phyloP scores from a whole-genome alignment of 2,888 invertebrate genomes.

The Dexiosoma caninum region DNA sequence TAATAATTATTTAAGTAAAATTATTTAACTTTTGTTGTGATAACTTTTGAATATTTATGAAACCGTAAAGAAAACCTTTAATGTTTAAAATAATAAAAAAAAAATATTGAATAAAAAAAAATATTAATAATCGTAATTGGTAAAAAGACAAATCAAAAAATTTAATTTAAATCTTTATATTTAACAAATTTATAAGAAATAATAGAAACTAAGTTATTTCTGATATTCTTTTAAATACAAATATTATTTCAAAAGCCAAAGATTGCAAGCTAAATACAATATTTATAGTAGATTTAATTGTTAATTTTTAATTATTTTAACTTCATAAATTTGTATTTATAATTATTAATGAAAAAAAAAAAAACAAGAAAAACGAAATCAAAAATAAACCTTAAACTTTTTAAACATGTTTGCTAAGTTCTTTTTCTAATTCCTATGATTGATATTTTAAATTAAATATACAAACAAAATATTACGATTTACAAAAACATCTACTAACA shows the following conservation, averaged over 20 bases:
- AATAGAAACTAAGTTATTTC: slow-evolving; percentile 2
- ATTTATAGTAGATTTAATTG: slow-evolving; percentile 38
- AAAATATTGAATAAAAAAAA: slow-evolving; percentile 12
- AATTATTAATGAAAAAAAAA: not conserved
- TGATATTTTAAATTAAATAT: not conserved
- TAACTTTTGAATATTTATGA: slow-evolving; percentile 55
- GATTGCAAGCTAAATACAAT: slow-evolving; percentile 33
- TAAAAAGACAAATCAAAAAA: slow-evolving; percentile 48
- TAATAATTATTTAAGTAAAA: slow-evolving; percentile 45
- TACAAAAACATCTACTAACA: not conserved
- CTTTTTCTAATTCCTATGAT: not conserved
- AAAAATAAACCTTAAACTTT: slow-evolving; percentile 8
- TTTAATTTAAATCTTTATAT: slow-evolving; percentile 18
- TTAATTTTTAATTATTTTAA: slow-evolving; percentile 45
- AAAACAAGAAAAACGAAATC: not conserved
- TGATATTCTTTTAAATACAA: slow-evolving; percentile 12
- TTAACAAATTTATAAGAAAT: not conserved
- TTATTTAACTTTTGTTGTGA: slow-evolving; percentile 59
- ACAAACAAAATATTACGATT: not conserved
- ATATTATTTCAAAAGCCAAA: slow-evolving; percentile 55
- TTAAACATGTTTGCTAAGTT: slow-evolving; percentile 14
- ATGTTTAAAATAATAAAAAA: slow-evolving; percentile 33
- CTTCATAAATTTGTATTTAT: slow-evolving; percentile 46
- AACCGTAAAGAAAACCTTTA: slow-evolving; percentile 29
- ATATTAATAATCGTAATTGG: slow-evolving; percentile 44